A percentile compares a stretch with the other conserved stretches of the same genome.
These are phyloP conservation scores for Lytechinus pictus DNA, from an alignment of 35 echinoderm and acorn worm genomes.

Conservation along the genomic window DNA sequence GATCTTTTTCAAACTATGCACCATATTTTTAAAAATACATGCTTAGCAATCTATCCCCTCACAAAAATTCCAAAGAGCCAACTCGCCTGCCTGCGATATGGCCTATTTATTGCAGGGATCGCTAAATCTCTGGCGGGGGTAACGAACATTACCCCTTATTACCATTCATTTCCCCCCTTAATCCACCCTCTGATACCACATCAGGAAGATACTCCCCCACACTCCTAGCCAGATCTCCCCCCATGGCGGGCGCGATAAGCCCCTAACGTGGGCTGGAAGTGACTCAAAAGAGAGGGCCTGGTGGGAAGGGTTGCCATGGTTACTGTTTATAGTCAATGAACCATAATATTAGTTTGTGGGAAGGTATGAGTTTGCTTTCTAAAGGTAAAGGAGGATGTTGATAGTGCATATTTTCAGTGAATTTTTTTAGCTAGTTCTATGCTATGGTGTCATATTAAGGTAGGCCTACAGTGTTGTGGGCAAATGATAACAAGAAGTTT, in stretches of 20 bases:
- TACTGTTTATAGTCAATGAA: slow-evolving; percentile 42
- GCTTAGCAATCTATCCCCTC: background rate
- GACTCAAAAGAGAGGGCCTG: slow-evolving; percentile 24
- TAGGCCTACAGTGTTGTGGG: no score
- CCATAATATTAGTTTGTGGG: slow-evolving; percentile 31
- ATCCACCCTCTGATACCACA: background rate
- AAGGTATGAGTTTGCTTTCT: background rate
- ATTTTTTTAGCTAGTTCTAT: no score
- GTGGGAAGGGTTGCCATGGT: slow-evolving; percentile 43
- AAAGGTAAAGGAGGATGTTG: background rate
- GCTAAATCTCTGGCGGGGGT: background rate
- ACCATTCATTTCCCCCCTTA: background rate
- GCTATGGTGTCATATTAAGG: no score
- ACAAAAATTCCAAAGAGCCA: background rate
- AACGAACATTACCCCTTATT: background rate
- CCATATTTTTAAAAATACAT: background rate
- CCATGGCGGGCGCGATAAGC: slow-evolving; percentile 22
- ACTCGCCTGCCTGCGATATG: background rate
- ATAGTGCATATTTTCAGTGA: background rate
- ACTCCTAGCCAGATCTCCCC: background rate
- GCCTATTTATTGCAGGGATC: background rate
- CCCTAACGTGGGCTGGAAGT: slow-evolving; percentile 4
- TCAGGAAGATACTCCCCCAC: slow-evolving; percentile 7
- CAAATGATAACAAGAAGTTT: no score
- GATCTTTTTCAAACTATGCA: no score